phyloP scores from a whole-genome alignment of 2,888 invertebrate genomes.

The Spialia ferax region DNA sequence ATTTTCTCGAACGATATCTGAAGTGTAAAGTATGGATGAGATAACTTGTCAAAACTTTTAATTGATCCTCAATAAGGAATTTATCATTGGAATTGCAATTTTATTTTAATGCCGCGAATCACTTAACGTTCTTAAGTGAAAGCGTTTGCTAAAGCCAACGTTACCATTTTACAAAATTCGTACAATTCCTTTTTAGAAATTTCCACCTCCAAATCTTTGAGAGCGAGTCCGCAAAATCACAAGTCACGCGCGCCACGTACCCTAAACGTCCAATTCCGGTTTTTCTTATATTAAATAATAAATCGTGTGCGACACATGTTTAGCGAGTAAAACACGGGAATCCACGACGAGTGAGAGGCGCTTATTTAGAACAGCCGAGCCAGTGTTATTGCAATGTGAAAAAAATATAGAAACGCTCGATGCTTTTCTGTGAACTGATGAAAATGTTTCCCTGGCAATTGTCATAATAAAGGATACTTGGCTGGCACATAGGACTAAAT shows the following conservation, averaged over 20 bases:
- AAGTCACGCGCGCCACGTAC: conserved; percentile 26
- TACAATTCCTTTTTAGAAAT: background rate
- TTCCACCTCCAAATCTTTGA: conserved; percentile 4
- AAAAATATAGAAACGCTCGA: background rate
- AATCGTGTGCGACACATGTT: conserved; percentile 50
- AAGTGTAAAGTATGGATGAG: too few relatives aligned
- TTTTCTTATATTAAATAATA: conserved; percentile 53
- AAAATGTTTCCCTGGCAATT: background rate
- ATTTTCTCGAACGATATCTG: too few relatives aligned
- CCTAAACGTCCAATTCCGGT: conserved; percentile 42
- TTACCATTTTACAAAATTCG: background rate
- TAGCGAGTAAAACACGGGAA: conserved; percentile 49
- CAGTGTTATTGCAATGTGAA: conserved; percentile 26
- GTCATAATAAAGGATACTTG: too few relatives aligned
- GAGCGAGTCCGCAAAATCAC: conserved; percentile 23
- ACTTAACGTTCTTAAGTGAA: too few relatives aligned
- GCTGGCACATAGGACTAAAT: too few relatives aligned
- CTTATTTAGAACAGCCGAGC: conserved; percentile 26
- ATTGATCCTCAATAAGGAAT: too few relatives aligned
- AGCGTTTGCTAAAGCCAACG: too few relatives aligned
- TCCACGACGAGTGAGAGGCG: conserved; percentile 27
- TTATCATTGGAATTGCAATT: too few relatives aligned
- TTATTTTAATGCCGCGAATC: too few relatives aligned
- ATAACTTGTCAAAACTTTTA: too few relatives aligned
- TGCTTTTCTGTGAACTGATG: background rate